A percentile compares a stretch with the other conserved stretches of the same genome.
Evolutionary conservation across 2,888 invertebrate genomes (phyloP).

Genomic region (Dynastes maya): DNA sequence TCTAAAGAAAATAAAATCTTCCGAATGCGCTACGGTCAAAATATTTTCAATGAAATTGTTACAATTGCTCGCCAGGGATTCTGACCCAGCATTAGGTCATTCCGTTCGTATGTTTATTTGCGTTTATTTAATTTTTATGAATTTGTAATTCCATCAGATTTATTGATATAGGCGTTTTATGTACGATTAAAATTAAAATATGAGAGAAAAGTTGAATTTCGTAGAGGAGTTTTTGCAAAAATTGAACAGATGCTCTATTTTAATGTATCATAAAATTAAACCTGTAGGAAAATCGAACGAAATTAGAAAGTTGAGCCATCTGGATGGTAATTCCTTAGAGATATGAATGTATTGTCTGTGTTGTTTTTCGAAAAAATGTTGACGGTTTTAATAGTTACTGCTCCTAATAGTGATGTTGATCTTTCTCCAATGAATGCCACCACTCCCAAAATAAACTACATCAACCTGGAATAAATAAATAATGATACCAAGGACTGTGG

Average conservation of each 20-base stretch:
- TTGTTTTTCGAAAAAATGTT: too few relatives aligned
- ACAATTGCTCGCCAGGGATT: not conserved
- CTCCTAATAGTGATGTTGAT: too few relatives aligned
- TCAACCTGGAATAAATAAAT: too few relatives aligned
- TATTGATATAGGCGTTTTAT: not conserved
- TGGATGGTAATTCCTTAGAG: too few relatives aligned
- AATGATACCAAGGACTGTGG: too few relatives aligned
- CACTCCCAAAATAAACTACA: too few relatives aligned
- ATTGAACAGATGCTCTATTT: not conserved
- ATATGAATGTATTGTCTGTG: too few relatives aligned
- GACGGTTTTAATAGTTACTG: too few relatives aligned
- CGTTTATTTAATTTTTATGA: conserved; percentile 9
- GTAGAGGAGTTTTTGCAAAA: not conserved
- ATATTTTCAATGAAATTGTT: conserved; percentile 4
- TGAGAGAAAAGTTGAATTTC: not conserved
- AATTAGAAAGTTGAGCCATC: too few relatives aligned
- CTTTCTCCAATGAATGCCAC: too few relatives aligned
- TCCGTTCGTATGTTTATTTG: not conserved
- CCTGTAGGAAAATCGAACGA: too few relatives aligned
- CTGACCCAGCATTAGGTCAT: not conserved
- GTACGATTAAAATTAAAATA: not conserved
- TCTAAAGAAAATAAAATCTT: conserved; percentile 14
- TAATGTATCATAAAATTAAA: too few relatives aligned
- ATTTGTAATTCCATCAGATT: not conserved
- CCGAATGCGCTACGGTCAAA: not conserved